phyloP scores from a whole-genome alignment of 1,140 invertebrate species.

The Cryptotermes secundus region DNA sequence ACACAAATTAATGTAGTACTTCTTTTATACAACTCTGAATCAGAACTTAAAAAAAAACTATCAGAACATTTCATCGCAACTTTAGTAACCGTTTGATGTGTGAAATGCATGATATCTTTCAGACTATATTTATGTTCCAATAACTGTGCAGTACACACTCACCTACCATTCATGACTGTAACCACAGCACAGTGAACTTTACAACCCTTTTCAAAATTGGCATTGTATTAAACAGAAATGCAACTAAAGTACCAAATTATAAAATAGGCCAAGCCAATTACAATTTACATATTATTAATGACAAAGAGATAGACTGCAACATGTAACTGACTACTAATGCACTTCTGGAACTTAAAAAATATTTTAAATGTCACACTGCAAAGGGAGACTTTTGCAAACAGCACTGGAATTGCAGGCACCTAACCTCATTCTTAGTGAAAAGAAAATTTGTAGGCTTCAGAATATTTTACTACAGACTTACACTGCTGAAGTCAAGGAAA shows the following conservation, averaged over 20 bases:
- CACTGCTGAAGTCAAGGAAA: too few relatives aligned
- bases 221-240: not conserved
- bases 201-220: not conserved
- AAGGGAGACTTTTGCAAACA: not conserved
- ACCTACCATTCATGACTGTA: not conserved
- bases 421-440: not conserved
- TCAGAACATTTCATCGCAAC: not conserved
- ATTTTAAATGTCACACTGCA: not conserved
- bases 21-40: constrained; percentile 5
- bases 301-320: not conserved
- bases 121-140: not conserved
- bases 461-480: not conserved
- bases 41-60: not conserved
- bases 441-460: not conserved
- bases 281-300: not conserved
- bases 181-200: not conserved
- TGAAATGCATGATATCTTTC: not conserved
- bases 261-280: not conserved
- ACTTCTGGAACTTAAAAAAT: not conserved
- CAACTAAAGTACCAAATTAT: not conserved
- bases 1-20: not conserved
- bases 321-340: not conserved
- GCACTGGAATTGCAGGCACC: too few relatives aligned
- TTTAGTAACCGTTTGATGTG: not conserved
- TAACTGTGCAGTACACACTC: not conserved